phyloP scores from a whole-genome alignment of 2,888 invertebrate genomes.

The Calameuta pallipes region DNA sequence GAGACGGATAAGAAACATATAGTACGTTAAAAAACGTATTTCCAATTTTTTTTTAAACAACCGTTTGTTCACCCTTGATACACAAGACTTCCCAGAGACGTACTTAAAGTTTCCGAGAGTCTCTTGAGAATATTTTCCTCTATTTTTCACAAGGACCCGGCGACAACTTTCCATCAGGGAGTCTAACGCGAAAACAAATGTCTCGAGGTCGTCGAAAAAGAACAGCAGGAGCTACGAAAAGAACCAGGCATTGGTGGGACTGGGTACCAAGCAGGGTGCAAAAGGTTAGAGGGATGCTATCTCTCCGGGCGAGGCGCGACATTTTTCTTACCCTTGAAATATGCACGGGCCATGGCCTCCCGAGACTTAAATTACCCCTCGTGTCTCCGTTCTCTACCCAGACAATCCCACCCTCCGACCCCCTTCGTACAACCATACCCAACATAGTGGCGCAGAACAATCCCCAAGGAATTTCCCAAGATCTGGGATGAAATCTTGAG shows the following conservation, averaged over 20 bases:
- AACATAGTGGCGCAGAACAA: background rate
- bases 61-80: background rate
- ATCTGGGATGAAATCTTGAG: background rate
- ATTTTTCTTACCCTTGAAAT: constrained; percentile 34
- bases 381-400: background rate
- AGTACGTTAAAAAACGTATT: background rate
- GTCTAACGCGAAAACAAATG: constrained; percentile 42
- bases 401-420: background rate
- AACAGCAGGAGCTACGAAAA: background rate
- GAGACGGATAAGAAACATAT: background rate
- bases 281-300: constrained; percentile 8
- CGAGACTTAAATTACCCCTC: constrained; percentile 31
- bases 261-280: background rate
- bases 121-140: background rate
- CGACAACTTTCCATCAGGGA: constrained; percentile 36
- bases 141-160: constrained; percentile 29
- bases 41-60: background rate
- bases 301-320: constrained; percentile 16
- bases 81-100: background rate
- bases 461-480: background rate
- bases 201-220: constrained; percentile 14
- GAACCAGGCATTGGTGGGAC: background rate
- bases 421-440: background rate
- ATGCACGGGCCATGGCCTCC: constrained; percentile 29
- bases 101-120: background rate